These are phyloP conservation scores for Herpetotheres cachinnans DNA, from an alignment of 2,113 vertebrate species.

Conservation along the genomic window DNA sequence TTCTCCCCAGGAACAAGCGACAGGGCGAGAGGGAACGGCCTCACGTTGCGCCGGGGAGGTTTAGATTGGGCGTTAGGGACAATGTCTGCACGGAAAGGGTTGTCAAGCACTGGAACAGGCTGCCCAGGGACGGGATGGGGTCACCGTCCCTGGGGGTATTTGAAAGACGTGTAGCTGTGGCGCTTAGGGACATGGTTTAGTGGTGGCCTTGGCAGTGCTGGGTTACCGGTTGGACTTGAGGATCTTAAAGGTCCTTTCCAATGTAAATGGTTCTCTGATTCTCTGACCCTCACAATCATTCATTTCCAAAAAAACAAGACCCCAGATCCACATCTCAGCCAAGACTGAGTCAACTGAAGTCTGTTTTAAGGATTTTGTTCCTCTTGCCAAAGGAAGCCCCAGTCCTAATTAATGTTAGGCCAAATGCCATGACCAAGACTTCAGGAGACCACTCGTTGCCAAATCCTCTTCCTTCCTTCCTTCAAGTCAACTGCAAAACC, in stretches of 20 bases:
- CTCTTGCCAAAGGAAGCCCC: neutral
- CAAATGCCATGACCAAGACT: neutral
- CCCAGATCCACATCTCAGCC: neutral
- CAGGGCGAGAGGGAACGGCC: neutral
- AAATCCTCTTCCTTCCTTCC: neutral
- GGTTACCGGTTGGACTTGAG: no score
- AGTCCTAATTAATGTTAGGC: neutral
- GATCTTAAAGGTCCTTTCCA: no score
- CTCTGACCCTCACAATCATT: neutral
- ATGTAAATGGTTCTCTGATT: no score
- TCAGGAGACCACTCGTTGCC: neutral
- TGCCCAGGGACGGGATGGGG: no score
- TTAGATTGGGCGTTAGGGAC: neutral
- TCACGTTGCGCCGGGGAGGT: neutral
- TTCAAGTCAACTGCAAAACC: neutral
- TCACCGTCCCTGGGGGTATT: no score
- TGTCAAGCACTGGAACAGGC: no score
- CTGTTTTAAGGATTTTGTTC: neutral
- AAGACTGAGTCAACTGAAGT: neutral
- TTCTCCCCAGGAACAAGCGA: neutral
- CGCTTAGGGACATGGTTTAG: no score
- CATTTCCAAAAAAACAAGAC: neutral
- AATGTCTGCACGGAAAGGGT: no score
- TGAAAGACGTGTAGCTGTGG: no score
- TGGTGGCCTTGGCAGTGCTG: no score